Percentiles rank a stretch among this genome's conserved stretches.
Evolutionary conservation across 2,888 invertebrate species (phyloP).

Genomic region (Heliconius ethilla): DNA sequence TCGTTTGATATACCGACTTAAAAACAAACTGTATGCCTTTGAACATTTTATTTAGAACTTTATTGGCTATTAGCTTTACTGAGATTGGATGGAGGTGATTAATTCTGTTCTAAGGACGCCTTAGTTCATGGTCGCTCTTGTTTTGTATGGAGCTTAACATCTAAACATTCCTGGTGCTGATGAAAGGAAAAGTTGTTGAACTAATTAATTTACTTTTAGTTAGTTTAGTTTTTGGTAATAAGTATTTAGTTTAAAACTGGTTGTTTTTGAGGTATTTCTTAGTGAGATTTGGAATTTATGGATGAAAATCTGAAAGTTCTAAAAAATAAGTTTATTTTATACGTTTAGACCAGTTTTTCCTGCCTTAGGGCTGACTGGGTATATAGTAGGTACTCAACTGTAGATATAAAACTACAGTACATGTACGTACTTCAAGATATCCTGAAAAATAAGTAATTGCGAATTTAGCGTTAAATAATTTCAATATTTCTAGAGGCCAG

Average conservation of each 20-base stretch:
- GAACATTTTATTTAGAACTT: conserved; percentile 51
- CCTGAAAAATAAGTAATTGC: too few species aligned
- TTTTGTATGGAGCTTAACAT: conserved; percentile 2
- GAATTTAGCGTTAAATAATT: background rate
- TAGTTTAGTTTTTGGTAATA: background rate
- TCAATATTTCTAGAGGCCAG: background rate
- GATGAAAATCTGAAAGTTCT: background rate
- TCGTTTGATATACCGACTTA: conserved; percentile 10
- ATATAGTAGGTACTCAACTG: too few species aligned
- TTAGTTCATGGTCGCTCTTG: conserved; percentile 19
- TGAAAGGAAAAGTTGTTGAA: conserved; percentile 2
- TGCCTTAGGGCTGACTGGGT: too few species aligned
- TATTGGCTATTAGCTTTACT: conserved; percentile 54
- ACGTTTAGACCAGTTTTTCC: too few species aligned
- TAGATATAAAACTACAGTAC: too few species aligned
- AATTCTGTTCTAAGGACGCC: conserved; percentile 47
- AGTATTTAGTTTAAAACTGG: background rate
- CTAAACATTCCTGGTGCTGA: background rate
- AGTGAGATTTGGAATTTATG: background rate
- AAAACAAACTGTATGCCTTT: conserved; percentile 15
- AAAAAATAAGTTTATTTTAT: too few species aligned
- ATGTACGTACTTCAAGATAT: too few species aligned
- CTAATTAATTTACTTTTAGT: background rate
- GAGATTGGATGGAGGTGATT: conserved; percentile 47
- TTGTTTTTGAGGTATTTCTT: background rate